phyloP scores from a whole-genome alignment of 2,113 vertebrate species.

The Eolophus roseicapilla region DNA sequence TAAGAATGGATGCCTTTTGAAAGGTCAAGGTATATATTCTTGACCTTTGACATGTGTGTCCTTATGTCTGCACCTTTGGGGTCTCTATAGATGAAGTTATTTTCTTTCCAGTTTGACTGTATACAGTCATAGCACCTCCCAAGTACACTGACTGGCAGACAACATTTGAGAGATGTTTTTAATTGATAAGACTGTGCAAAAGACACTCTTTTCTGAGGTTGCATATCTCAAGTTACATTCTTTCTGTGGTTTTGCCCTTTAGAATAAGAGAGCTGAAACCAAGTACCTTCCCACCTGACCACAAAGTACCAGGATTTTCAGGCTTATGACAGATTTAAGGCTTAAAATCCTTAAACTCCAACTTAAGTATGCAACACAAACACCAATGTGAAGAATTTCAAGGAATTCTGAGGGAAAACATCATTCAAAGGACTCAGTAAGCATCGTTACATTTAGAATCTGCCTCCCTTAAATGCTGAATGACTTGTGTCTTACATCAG shows the following conservation, averaged over 20 bases:
- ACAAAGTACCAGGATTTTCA: neutral
- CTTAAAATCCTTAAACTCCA: neutral
- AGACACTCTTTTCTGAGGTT: neutral
- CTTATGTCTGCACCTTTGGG: neutral
- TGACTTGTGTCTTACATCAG: neutral
- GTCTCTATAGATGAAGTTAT: neutral
- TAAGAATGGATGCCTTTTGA: neutral
- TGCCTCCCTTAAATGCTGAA: neutral
- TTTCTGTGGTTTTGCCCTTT: neutral
- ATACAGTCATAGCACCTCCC: neutral
- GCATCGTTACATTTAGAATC: neutral
- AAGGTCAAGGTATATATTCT: neutral
- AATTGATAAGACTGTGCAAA: neutral
- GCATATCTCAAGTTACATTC: neutral
- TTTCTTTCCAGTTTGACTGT: neutral
- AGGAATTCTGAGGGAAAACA: neutral
- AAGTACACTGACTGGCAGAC: neutral
- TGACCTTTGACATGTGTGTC: neutral
- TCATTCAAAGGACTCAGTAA: neutral
- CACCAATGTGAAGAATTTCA: neutral
- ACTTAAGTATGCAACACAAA: neutral
- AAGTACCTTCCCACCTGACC: neutral
- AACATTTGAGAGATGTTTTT: neutral
- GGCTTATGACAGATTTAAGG: neutral
- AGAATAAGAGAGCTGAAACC: neutral